Evolutionary conservation across 1,140 invertebrate genomes (phyloP).

Genomic region (Saccostrea glomerata): DNA sequence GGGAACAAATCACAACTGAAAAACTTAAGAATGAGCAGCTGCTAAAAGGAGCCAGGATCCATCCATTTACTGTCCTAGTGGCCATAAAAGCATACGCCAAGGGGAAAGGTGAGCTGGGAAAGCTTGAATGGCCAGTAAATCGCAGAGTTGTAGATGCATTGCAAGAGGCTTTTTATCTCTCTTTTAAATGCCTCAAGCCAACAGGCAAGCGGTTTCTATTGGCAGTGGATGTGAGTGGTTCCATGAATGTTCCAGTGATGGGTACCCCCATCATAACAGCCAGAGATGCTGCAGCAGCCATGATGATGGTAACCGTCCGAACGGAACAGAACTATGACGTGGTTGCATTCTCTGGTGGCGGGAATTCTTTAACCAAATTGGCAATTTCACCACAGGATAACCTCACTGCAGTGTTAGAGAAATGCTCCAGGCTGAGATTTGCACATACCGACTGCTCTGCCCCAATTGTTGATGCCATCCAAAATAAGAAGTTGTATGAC

Average conservation of each 20-base stretch:
- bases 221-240: conserved; percentile 82
- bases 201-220: conserved; percentile 82
- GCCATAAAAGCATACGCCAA: conserved; percentile 81
- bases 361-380: background rate
- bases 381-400: conserved; percentile 16
- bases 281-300: conserved; percentile 60
- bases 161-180: conserved; percentile 75
- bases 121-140: conserved; percentile 72
- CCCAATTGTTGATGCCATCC: conserved; percentile 82
- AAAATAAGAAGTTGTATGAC: conserved; percentile 78
- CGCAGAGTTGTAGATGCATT: conserved; percentile 69
- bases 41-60: conserved; percentile 80
- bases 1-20: conserved; percentile 55
- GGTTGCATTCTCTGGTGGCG: conserved; percentile 65
- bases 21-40: conserved; percentile 71
- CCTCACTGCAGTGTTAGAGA: conserved; percentile 39
- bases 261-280: conserved; percentile 54
- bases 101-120: conserved; percentile 81
- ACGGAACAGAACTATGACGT: conserved; percentile 66
- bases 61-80: conserved; percentile 83
- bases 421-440: conserved; percentile 72
- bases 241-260: conserved; percentile 73
- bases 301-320: conserved; percentile 65
- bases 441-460: conserved; percentile 75
- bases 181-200: conserved; percentile 80